Evolutionary conservation across 2,888 invertebrate species (phyloP).

Genomic region (Pachliopta kotzebuea): DNA sequence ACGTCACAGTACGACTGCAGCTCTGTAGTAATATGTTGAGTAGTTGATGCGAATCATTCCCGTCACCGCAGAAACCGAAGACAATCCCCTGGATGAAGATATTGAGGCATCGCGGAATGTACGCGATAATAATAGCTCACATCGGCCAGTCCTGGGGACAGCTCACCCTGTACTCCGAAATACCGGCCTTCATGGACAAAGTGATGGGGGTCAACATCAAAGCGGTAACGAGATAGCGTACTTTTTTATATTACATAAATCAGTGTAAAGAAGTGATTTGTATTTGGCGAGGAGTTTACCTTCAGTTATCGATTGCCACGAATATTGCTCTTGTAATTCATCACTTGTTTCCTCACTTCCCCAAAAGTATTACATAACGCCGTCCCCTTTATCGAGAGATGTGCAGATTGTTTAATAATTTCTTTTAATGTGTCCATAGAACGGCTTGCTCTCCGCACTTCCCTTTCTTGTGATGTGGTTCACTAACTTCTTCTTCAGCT

Average conservation of each 20-base stretch:
- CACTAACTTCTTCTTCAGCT: slow-evolving; percentile 85
- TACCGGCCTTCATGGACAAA: slow-evolving; percentile 87
- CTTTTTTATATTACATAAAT: no score
- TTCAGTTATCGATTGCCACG: no score
- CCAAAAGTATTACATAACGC: no score
- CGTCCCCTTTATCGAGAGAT: no score
- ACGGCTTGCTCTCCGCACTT: slow-evolving; percentile 84
- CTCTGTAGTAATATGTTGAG: no score
- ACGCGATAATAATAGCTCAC: slow-evolving; percentile 81
- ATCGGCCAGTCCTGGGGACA: slow-evolving; percentile 88
- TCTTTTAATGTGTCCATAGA: slow-evolving; percentile 54
- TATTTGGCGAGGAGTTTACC: no score
- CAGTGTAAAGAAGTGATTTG: no score
- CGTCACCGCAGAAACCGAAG: slow-evolving; percentile 47
- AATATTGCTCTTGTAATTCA: no score
- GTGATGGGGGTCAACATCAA: slow-evolving; percentile 83
- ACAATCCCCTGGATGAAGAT: slow-evolving; percentile 87
- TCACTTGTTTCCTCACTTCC: no score
- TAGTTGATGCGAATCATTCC: background rate
- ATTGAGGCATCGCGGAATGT: slow-evolving; percentile 77
- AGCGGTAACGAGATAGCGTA: no score
- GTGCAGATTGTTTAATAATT: no score
- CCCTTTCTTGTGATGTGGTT: slow-evolving; percentile 89
- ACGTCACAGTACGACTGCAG: no score
- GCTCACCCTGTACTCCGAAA: slow-evolving; percentile 88